These are phyloP conservation scores for Andrena cerasifolii DNA, from an alignment of 1,140 invertebrate species.

Conservation along the genomic window DNA sequence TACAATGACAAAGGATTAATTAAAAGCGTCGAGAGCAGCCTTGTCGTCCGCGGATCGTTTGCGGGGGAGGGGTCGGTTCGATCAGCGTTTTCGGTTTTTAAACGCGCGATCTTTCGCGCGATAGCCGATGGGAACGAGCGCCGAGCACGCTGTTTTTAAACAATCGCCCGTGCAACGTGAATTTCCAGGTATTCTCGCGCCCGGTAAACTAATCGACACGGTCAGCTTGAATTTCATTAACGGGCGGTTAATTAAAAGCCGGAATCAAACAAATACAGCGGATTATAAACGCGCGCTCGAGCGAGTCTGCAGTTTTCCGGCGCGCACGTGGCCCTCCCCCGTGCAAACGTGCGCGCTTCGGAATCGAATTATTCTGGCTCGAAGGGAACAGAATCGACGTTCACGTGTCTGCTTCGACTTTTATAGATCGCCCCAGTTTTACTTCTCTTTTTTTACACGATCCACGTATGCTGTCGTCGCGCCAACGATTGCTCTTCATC, in stretches of 20 bases:
- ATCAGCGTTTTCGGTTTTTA: not conserved
- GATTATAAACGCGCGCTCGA: too few relatives aligned
- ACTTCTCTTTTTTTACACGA: not conserved
- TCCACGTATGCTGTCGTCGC: not conserved
- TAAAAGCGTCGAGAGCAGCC: not conserved
- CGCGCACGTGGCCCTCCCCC: not conserved
- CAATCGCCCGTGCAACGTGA: too few relatives aligned
- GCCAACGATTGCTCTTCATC: not conserved
- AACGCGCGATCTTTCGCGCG: not conserved
- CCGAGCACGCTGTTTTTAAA: too few relatives aligned
- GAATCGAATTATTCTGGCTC: slow-evolving; percentile 27
- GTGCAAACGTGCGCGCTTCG: not conserved
- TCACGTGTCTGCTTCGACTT: slow-evolving; percentile 22
- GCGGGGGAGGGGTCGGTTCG: not conserved
- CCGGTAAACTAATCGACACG: not conserved
- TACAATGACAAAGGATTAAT: slow-evolving; percentile 6
- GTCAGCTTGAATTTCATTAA: slow-evolving; percentile 11
- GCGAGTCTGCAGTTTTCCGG: too few relatives aligned
- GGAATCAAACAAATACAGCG: too few relatives aligned
- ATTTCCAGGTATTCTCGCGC: not conserved
- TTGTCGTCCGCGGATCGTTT: not conserved
- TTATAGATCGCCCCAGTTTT: slow-evolving; percentile 12
- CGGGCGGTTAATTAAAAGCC: slow-evolving; percentile 33
- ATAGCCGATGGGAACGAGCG: too few relatives aligned
- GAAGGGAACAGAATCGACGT: not conserved